Base-by-base conservation (phyloP, 2,888 invertebrate genomes). In the Meliscaeva auricollis region DNA sequence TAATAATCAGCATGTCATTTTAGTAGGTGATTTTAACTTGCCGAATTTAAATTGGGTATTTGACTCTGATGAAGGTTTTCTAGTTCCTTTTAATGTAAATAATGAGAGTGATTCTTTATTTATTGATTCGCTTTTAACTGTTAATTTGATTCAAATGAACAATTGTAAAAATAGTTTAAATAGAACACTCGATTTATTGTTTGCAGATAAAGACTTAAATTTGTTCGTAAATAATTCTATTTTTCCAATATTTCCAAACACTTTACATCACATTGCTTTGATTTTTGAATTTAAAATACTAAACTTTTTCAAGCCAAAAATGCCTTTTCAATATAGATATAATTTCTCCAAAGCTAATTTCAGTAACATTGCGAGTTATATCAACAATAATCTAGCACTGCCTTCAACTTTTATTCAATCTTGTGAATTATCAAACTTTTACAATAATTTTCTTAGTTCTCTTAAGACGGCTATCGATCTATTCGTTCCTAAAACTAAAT, bases 131-230 rank as follows among this genome's bases (percentile, higher is more conserved):
- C 20, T 50, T 5, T 20, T 11, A 20, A 15, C 50, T 20, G 50
- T 50, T 20, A 50, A 50, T 50, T 20, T 20, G 20, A 11, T 50
- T 50, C 22, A 50, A 50, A 22, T 50, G 20, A 50, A 50, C 6
- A 17, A 50, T 50, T 50, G 50, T 22, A 50, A 50, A 50, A 50
- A 50, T 20, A 50, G 17, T 20, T 50, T 50, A 50, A 1, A 50
- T 20, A 50, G 50, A 50, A 50, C 50, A 20, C 50, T 50, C 50
- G 50, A 50, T 50, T 50, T 50, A 50, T 50, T 50, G 15, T 50
- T 50, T 20, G 50, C 15, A 13, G 22, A 50, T 50, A 50, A 50
- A 50, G 50, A 50, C 20, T 20, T 50, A 50, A 20, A 20, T 50
- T 20, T 50, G n/a, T 50, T 11, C 20, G 50, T 20, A 50, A 20